Base-by-base conservation (phyloP, 2,797 vertebrate species). In the Falco rusticolus region DNA sequence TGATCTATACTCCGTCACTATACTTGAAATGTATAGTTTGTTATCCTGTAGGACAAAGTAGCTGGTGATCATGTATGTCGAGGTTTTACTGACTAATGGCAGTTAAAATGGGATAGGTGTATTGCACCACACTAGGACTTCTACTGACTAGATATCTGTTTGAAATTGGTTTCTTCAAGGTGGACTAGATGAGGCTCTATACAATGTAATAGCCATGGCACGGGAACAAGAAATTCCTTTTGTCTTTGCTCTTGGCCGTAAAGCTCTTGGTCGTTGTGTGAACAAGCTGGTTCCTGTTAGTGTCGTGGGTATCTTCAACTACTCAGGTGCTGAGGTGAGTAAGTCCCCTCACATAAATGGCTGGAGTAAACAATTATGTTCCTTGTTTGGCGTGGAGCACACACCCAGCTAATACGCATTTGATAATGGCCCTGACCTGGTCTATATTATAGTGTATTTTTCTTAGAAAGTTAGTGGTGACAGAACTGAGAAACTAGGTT, bases 221-320 rank as follows among this genome's bases (percentile, higher is more conserved):
- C 97, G 99, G 91, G 99, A 99, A 89, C 99, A 99, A 96, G 99
- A 99, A 97, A 99, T 99, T 89, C 99, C 99, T 0, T 99, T 99
- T 95, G 99, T 99, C 61, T 99, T 99, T 89, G 99, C 99, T 20
- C 98, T 99, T 89, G 99, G 99, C 57, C 98, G 99, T 69, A 99
- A 99, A 97, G 99, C 99, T 65, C 98, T 99, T 1, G 99, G 99
- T 21, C 99, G 99, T 66, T 99, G 99, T 12, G 99, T 99, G 95
- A 99, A 99, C 98, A 99, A 99, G 96, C 98, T 99, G 70, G 99
- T 99, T 95, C 99, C 99, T 43, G 99, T 99, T 59, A 99, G 99
- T 7, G 99, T 99, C 6, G 99, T 99, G 51, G 99, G 99, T 14
- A 99, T 99, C 97, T 99, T 99, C 98, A 99, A 99, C 98, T 99